phyloP scores from a whole-genome alignment of 2,113 vertebrate species.

The Hypocryptadius cinnamomeus region DNA sequence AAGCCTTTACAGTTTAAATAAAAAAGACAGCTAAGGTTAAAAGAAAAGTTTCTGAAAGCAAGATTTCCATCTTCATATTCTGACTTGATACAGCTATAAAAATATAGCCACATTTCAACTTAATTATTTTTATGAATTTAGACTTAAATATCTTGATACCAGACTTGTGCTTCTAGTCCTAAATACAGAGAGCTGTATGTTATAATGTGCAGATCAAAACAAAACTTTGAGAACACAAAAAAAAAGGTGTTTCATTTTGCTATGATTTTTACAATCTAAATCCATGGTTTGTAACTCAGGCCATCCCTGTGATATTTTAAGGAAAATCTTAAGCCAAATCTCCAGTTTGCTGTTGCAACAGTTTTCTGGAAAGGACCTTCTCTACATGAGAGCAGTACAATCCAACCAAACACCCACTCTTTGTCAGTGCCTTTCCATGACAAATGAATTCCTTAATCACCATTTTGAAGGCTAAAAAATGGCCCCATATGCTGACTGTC shows the following conservation, averaged over 20 bases:
- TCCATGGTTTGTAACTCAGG: background rate
- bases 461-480: background rate
- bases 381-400: background rate
- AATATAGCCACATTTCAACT: background rate
- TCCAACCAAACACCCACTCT: background rate
- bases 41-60: background rate
- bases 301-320: background rate
- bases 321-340: background rate
- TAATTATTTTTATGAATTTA: background rate
- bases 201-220: background rate
- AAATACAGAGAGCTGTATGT: background rate
- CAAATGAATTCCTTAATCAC: background rate
- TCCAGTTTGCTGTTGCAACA: background rate
- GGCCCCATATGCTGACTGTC: background rate
- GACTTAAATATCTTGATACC: background rate
- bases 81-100: background rate
- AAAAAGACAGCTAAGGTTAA: background rate
- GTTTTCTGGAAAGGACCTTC: background rate
- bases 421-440: background rate
- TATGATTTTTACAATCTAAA: background rate
- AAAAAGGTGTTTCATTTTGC: background rate
- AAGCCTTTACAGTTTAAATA: background rate
- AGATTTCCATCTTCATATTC: background rate
- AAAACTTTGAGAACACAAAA: background rate
- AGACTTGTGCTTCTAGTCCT: background rate